A percentile compares a stretch with the other conserved stretches of the same genome.
These are phyloP conservation scores for Notothenia rossii DNA, from an alignment of 2,113 vertebrate species.

Conservation along the genomic window DNA sequence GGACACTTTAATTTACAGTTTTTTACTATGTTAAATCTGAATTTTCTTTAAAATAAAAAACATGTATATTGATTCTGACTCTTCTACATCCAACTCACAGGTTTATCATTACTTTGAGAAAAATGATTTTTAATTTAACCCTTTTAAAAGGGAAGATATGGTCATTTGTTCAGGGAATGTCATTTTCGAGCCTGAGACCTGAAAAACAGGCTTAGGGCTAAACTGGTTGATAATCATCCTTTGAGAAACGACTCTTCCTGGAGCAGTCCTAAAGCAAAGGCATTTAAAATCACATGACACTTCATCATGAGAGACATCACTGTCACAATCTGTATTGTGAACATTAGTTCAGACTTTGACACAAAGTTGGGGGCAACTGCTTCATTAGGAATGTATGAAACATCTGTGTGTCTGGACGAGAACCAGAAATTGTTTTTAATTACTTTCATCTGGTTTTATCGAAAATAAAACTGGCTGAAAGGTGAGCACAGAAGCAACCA, in stretches of 20 bases:
- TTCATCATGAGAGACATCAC: slow-evolving; percentile 20
- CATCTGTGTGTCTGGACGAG: neutral
- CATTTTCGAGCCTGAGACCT: no score
- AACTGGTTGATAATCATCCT: neutral
- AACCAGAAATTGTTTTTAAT: neutral
- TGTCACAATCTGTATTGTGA: neutral
- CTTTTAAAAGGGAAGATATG: no score
- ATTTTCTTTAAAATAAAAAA: no score
- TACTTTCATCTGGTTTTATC: neutral
- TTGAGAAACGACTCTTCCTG: neutral
- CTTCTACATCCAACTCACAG: no score
- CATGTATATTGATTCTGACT: no score
- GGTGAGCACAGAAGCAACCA: neutral
- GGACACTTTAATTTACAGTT: no score
- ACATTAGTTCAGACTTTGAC: neutral
- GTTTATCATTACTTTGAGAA: no score
- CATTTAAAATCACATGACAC: slow-evolving; percentile 11
- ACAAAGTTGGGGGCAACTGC: neutral
- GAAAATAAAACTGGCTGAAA: neutral
- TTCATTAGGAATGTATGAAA: neutral
- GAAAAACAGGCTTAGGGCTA: no score
- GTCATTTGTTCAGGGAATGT: no score
- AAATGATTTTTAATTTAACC: no score
- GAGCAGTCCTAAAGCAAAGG: neutral
- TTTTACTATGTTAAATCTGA: no score